Evolutionary conservation across 2,797 vertebrate species (phyloP).

Genomic region (Brachyalestes nurse): DNA sequence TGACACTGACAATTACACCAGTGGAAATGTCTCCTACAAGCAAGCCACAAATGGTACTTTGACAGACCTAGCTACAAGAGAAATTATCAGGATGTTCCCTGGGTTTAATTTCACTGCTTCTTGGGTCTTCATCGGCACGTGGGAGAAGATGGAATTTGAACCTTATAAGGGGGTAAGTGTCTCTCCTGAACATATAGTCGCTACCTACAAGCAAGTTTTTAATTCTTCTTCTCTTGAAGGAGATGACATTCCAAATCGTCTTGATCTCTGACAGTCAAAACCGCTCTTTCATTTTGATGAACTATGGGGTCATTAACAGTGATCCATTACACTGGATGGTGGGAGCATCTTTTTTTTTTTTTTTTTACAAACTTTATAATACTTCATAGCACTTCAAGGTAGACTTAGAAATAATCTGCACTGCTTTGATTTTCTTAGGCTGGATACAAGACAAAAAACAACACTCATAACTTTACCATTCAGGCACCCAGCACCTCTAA

Average conservation of each 20-base stretch:
- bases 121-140: constrained; percentile 36
- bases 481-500: neutral
- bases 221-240: neutral
- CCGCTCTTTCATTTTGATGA: constrained; percentile 23
- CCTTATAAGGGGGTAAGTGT: neutral
- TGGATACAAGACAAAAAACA: neutral
- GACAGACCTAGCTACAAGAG: neutral
- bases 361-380: too few relatives aligned
- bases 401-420: neutral
- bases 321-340: neutral
- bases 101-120: neutral
- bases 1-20: neutral
- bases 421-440: neutral
- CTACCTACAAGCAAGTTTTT: too few relatives aligned
- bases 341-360: too few relatives aligned
- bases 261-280: constrained; percentile 1
- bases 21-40: neutral
- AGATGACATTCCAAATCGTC: constrained; percentile 24
- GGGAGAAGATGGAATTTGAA: constrained; percentile 1
- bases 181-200: too few relatives aligned
- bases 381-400: too few relatives aligned
- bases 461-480: neutral
- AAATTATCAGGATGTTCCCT: constrained; percentile 26
- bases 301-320: neutral
- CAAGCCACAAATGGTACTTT: constrained; percentile 16